These are phyloP conservation scores for Papilio helenus DNA, from an alignment of 1,140 invertebrate genomes.

Conservation along the genomic window DNA sequence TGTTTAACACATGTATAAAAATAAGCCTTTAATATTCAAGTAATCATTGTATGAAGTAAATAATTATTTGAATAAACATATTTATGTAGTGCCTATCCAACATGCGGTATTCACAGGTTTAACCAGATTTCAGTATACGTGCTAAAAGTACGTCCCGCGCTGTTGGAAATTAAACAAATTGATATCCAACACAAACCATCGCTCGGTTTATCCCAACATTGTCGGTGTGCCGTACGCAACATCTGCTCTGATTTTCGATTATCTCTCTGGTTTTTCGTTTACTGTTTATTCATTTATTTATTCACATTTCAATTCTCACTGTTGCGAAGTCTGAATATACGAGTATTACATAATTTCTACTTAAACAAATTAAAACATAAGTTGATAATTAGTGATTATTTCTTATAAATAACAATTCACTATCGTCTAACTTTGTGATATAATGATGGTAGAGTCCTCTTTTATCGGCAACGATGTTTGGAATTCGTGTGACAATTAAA, in stretches of 20 bases:
- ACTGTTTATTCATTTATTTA: slow-evolving; percentile 23
- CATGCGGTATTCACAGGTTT: slow-evolving; percentile 13
- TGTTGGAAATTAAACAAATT: slow-evolving; percentile 38
- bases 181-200: slow-evolving; percentile 33
- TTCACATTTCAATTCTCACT: slow-evolving; percentile 10
- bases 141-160: slow-evolving; percentile 23
- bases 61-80: no score
- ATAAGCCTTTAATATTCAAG: no score
- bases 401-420: not conserved
- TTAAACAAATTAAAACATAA: not conserved
- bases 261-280: slow-evolving; percentile 27
- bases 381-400: not conserved
- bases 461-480: slow-evolving; percentile 60
- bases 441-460: slow-evolving; percentile 57
- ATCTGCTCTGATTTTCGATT: slow-evolving; percentile 30
- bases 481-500: slow-evolving; percentile 71
- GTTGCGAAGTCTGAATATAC: slow-evolving; percentile 3
- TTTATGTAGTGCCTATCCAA: not conserved
- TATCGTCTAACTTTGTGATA: not conserved
- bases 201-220: slow-evolving; percentile 27
- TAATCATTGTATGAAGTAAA: no score
- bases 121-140: slow-evolving; percentile 33
- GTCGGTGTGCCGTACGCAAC: not conserved
- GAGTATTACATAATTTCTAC: not conserved
- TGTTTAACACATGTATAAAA: no score